These are phyloP conservation scores for Pelochelys cantorii DNA, from an alignment of 2,797 vertebrate species.

Conservation along the genomic window DNA sequence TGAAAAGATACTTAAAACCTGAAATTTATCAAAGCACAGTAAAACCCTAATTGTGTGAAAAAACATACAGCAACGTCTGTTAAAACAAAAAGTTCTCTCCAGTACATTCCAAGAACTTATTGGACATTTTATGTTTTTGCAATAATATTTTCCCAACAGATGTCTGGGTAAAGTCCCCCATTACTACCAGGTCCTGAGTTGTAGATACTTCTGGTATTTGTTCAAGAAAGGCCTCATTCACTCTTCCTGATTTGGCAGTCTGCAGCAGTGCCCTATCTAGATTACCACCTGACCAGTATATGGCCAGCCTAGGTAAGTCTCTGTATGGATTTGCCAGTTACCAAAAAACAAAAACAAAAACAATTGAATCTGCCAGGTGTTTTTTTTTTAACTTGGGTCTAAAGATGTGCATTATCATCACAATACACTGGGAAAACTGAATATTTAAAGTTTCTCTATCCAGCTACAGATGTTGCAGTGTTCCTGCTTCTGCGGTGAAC, in stretches of 20 bases:
- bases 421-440: too few relatives aligned
- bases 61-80: background rate
- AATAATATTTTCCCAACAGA: background rate
- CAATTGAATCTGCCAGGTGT: too few relatives aligned
- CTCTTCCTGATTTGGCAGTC: background rate
- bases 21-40: background rate
- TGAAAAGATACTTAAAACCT: background rate
- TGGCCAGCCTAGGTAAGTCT: too few relatives aligned
- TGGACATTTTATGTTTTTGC: background rate
- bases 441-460: too few relatives aligned
- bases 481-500: too few relatives aligned
- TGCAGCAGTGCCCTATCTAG: background rate
- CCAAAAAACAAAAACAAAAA: too few relatives aligned
- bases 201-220: background rate
- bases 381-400: too few relatives aligned
- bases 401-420: too few relatives aligned
- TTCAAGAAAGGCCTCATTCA: background rate
- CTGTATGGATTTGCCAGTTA: too few relatives aligned
- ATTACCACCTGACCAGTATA: too few relatives aligned
- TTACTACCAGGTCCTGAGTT: background rate
- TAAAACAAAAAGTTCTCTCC: background rate
- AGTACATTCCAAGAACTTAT: background rate
- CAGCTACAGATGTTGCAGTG: too few relatives aligned
- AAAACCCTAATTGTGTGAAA: background rate
- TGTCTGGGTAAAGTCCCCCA: background rate